Base-by-base conservation (phyloP, 2,888 invertebrate genomes). In the Habroteleia sp. region DNA sequence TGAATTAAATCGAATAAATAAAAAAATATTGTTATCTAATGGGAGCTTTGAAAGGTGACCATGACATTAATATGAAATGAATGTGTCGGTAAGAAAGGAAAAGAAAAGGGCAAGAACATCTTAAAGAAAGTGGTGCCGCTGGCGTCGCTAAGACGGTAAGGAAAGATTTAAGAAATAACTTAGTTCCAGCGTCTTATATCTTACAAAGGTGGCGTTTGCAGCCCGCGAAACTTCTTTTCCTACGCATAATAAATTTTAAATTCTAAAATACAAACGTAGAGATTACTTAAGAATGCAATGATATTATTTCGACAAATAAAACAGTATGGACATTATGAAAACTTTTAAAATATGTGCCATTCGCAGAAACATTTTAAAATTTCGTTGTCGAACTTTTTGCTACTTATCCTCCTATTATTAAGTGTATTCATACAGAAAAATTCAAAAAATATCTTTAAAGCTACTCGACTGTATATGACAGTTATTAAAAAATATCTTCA, bases 61-160 rank as follows among this genome's bases (percentile, higher is more conserved):
- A 20, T 29, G 42, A 65, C 23, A 37, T 58, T 33, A 37, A 63
- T 62, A 71, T 23, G 20, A n/a, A 41, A 68, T 41, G 41, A 56
- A 35, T 50, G 69, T 46, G 88, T 87, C 88, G 88, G 87, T 88
- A 88, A 88, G 84, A 85, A 83, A 86, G 87, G 84, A 78, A 85
- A 88, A 88, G 85, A 87, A 87, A 81, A 78, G 31, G n/a, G 77
- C 80, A 63, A 78, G 68, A 65, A 78, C 79, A 83, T 87, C 87
- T 87, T 87, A 83, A 87, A 87, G 87, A 86, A 73, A 85, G 84
- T 84, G 83, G 84, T 85, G 86, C 84, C 84, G 81, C 78, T 83
- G 82, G 82, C 82, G 84, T 86, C 84, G 81, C 77, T 27, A 79
- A 62, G 62, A 71, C 76, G 82, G 80, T 81, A 82, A 76, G 77